Evolutionary conservation across 2,888 invertebrate species (phyloP).

Genomic region (Poecilobothrus nobilitatus): DNA sequence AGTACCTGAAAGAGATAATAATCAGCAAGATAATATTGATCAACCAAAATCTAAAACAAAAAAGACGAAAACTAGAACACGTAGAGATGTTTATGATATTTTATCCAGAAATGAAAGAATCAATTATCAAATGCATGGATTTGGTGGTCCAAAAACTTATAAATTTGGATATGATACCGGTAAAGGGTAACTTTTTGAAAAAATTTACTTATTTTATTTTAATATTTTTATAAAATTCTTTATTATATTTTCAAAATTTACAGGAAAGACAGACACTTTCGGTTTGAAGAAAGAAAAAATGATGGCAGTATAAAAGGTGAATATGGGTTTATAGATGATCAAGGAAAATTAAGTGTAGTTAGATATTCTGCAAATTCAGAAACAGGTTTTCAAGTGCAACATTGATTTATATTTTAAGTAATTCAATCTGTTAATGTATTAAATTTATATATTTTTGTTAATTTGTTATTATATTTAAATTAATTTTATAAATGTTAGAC

Average conservation of each 20-base stretch:
- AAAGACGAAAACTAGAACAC: background rate
- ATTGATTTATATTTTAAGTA: conserved; percentile 9
- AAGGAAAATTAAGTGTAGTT: conserved; percentile 65
- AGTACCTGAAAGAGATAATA: background rate
- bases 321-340: conserved; percentile 69
- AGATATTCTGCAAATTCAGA: conserved; percentile 67
- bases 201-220: conserved; percentile 7
- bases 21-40: background rate
- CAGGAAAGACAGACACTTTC: conserved; percentile 72
- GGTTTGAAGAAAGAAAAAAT: conserved; percentile 68
- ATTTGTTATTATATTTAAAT: background rate
- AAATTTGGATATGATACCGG: conserved; percentile 80
- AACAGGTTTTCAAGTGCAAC: conserved; percentile 57
- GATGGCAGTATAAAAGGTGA: conserved; percentile 69
- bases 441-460: background rate
- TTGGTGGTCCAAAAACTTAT: conserved; percentile 72
- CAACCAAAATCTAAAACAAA: background rate
- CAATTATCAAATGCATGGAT: conserved; percentile 73
- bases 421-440: background rate
- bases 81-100: conserved; percentile 9
- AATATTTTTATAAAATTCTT: conserved; percentile 8
- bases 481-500: no score
- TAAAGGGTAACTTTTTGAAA: conserved; percentile 54
- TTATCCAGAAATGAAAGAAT: conserved; percentile 30
- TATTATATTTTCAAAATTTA: conserved; percentile 28